phyloP scores from a whole-genome alignment of 2,888 invertebrate species.

The Synanthedon formicaeformis region DNA sequence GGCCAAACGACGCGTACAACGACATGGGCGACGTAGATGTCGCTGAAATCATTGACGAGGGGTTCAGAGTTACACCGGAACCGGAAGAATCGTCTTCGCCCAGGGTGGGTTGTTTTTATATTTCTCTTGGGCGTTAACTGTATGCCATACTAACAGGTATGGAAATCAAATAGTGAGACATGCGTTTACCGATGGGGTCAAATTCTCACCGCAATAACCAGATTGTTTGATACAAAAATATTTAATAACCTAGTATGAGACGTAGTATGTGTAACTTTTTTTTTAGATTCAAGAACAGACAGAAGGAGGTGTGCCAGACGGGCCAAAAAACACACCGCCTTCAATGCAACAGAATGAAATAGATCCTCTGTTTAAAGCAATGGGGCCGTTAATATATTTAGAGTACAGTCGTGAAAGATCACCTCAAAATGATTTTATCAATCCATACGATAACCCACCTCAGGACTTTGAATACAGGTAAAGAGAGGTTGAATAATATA shows the following conservation, averaged over 20 bases:
- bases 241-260: too few relatives aligned
- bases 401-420: slow-evolving; percentile 40
- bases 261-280: neutral
- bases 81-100: neutral
- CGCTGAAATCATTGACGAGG: slow-evolving; percentile 24
- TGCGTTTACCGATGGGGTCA: too few relatives aligned
- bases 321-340: neutral
- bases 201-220: too few relatives aligned
- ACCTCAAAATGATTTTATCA: slow-evolving; percentile 20
- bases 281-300: neutral
- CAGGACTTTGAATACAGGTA: slow-evolving; percentile 51
- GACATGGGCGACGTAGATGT: slow-evolving; percentile 17
- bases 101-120: neutral
- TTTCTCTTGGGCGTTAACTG: too few relatives aligned
- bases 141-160: too few relatives aligned
- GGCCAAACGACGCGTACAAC: slow-evolving; percentile 33
- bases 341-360: neutral
- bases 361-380: slow-evolving; percentile 30
- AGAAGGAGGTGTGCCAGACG: neutral
- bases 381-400: slow-evolving; percentile 35
- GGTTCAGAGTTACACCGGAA: slow-evolving; percentile 5
- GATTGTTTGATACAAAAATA: too few relatives aligned
- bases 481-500: neutral
- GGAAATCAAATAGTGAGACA: too few relatives aligned
- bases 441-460: slow-evolving; percentile 48